phyloP scores from a whole-genome alignment of 2,113 vertebrate genomes.

The Tupaia chinensis region DNA sequence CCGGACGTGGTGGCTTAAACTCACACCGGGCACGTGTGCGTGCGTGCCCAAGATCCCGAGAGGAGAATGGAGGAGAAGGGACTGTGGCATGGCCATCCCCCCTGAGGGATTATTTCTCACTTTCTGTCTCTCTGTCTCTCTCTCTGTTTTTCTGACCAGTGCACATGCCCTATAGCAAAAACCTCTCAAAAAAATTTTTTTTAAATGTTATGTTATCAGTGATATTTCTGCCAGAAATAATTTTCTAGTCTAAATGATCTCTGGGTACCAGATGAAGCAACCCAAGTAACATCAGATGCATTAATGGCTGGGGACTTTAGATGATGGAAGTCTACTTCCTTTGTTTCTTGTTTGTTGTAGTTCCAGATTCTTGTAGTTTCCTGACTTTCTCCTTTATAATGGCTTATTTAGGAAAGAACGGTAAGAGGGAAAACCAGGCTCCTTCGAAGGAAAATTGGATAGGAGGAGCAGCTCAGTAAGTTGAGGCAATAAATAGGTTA shows the following conservation, averaged over 20 bases:
- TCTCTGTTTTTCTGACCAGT: too few species aligned
- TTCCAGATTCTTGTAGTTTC: neutral
- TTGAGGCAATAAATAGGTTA: neutral
- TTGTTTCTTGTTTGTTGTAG: too few species aligned
- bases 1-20: too few species aligned
- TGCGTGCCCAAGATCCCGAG: too few species aligned
- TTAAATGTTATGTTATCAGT: neutral
- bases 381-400: neutral
- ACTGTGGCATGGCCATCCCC: too few species aligned
- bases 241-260: constrained; percentile 3
- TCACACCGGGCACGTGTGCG: too few species aligned
- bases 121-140: too few species aligned
- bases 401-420: neutral
- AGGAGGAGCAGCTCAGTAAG: neutral
- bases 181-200: too few species aligned
- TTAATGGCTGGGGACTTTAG: neutral
- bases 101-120: too few species aligned
- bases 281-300: neutral
- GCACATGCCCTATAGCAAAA: too few species aligned
- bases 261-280: neutral
- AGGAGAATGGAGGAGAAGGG: too few species aligned
- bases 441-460: neutral
- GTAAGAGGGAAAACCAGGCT: neutral
- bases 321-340: neutral
- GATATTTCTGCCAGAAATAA: neutral